A percentile compares a stretch with the other conserved stretches of the same genome.
These are phyloP conservation scores for Leptopterna dolabrata DNA, from an alignment of 2,888 invertebrate genomes.

Conservation along the genomic window DNA sequence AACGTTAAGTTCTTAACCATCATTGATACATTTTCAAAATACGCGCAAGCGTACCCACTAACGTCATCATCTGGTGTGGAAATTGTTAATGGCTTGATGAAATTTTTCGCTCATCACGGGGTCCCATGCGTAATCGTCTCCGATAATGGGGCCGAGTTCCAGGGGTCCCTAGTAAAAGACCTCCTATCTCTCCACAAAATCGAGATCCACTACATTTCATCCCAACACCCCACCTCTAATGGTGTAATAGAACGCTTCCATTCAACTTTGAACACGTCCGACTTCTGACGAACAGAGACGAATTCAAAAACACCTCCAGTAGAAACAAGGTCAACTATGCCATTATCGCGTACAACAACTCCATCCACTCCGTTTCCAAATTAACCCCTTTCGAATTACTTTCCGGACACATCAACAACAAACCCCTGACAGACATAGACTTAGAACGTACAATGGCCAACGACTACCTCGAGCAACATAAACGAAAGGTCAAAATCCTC, in stretches of 20 bases:
- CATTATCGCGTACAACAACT: no score
- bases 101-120: constrained; percentile 13
- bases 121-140: not conserved
- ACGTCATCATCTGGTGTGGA: not conserved
- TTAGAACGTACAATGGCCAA: no score
- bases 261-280: constrained; percentile 38
- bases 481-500: not conserved
- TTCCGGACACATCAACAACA: constrained; percentile 9
- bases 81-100: not conserved
- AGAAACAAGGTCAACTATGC: no score
- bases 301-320: no score
- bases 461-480: not conserved
- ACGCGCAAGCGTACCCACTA: not conserved
- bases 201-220: not conserved
- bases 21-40: constrained; percentile 19
- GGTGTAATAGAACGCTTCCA: constrained; percentile 34
- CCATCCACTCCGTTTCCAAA: no score
- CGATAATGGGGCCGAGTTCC: constrained; percentile 45
- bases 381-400: no score
- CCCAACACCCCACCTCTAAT: constrained; percentile 40
- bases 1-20: not conserved
- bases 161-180: constrained; percentile 5
- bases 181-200: constrained; percentile 24
- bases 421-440: not conserved
- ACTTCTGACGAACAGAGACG: not conserved